These are phyloP conservation scores for Paguma larvata DNA, from an alignment of 2,797 vertebrate genomes.

Conservation along the genomic window DNA sequence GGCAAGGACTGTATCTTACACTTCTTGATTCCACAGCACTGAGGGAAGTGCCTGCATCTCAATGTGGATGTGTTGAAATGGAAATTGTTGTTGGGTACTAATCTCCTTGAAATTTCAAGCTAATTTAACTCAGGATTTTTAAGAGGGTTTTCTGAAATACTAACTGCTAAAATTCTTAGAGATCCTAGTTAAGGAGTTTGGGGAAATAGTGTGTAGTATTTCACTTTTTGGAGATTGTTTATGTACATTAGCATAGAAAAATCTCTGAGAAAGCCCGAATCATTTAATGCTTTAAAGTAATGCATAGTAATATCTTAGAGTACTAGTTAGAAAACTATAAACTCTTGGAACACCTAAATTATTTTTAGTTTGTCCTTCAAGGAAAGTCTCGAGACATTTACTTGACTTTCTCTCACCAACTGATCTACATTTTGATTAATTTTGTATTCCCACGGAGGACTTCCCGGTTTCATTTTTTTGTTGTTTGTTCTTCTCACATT, in stretches of 20 bases:
- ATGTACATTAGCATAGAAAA: not conserved
- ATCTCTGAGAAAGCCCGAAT: not conserved
- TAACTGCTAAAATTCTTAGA: not conserved
- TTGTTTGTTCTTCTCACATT: constrained; percentile 66
- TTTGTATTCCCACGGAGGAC: constrained; percentile 74
- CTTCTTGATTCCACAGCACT: not conserved
- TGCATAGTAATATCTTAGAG: not conserved
- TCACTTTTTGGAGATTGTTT: not conserved
- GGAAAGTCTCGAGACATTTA: constrained; percentile 44
- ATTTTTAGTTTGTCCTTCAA: constrained; percentile 56
- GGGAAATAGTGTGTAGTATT: not conserved
- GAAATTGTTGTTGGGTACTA: not conserved
- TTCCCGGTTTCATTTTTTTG: constrained; percentile 18
- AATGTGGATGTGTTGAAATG: not conserved
- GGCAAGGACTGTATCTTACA: not conserved
- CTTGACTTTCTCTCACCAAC: constrained; percentile 63
- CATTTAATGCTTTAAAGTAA: not conserved
- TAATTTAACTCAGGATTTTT: constrained; percentile 25
- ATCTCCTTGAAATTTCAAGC: not conserved
- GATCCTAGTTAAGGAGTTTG: not conserved
- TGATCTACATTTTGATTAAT: constrained; percentile 76
- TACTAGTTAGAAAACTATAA: not conserved
- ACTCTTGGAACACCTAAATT: not conserved
- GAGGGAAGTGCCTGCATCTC: not conserved
- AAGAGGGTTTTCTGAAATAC: not conserved